Evolutionary conservation across 2,113 vertebrate species (phyloP).

Genomic region (Sterna hirundo): DNA sequence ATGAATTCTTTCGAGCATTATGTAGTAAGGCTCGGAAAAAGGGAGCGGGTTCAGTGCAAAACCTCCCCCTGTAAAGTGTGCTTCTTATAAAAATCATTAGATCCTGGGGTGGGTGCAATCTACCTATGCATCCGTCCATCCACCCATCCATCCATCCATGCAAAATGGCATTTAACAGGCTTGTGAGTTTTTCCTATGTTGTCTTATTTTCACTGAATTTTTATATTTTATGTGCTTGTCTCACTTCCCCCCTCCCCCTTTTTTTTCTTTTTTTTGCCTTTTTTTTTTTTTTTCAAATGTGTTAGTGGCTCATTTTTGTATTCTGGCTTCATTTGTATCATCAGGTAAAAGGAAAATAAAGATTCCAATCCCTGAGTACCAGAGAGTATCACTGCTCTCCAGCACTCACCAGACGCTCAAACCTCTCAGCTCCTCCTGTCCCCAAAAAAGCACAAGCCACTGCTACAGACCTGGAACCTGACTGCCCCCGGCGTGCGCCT

Average conservation of each 20-base stretch:
- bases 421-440: not conserved
- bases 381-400: not conserved
- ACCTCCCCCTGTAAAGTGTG: not conserved
- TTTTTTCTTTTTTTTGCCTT: not conserved
- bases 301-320: not conserved
- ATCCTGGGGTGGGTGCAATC: not conserved
- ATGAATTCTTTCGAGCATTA: not conserved
- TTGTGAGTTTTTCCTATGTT: not conserved
- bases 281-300: not conserved
- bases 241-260: not conserved
- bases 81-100: not conserved
- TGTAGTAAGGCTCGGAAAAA: not conserved
- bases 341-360: not conserved
- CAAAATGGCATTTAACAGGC: not conserved
- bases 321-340: not conserved
- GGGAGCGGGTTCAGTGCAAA: not conserved
- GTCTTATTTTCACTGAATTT: not conserved
- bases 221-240: not conserved
- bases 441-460: not conserved
- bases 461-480: not conserved
- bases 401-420: not conserved
- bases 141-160: not conserved
- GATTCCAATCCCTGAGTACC: not conserved
- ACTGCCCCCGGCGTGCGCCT: not conserved
- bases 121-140: not conserved